phyloP scores from a whole-genome alignment of 2,797 vertebrate species.

The Chelon labrosus region DNA sequence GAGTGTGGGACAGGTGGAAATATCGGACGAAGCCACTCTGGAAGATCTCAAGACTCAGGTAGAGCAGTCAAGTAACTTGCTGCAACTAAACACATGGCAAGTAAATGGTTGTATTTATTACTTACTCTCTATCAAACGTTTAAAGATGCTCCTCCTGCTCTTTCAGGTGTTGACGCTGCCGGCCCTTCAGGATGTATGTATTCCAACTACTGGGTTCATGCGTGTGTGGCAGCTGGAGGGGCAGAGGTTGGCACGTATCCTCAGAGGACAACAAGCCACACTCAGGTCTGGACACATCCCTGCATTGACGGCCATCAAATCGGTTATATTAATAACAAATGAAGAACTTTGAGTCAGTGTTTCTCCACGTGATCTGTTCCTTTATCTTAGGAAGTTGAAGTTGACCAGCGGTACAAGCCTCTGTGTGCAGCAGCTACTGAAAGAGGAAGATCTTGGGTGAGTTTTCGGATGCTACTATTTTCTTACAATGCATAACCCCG shows the following conservation, averaged over 20 bases:
- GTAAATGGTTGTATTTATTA: background rate
- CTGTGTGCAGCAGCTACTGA: conserved; percentile 89
- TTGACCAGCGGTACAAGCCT: conserved; percentile 84
- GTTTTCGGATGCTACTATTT: conserved; percentile 10
- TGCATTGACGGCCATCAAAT: background rate
- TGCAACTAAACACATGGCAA: background rate
- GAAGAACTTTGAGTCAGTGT: conserved; percentile 15
- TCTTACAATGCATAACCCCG: background rate
- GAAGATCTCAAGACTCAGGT: conserved; percentile 94
- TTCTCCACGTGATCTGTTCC: background rate
- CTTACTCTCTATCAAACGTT: background rate
- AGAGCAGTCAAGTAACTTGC: conserved; percentile 3
- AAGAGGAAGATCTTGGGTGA: conserved; percentile 92
- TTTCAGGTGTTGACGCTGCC: conserved; percentile 89
- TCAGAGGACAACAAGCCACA: conserved; percentile 83
- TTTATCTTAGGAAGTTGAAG: conserved; percentile 88
- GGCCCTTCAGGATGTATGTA: conserved; percentile 74
- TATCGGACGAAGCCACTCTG: conserved; percentile 89
- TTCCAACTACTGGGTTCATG: conserved; percentile 86
- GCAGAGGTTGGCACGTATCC: conserved; percentile 80
- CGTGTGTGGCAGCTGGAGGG: conserved; percentile 92
- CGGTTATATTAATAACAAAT: background rate
- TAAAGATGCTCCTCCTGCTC: background rate
- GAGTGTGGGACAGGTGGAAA: conserved; percentile 87
- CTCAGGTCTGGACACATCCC: conserved; percentile 81